Conservation (phyloP, 2,113 vertebrate genomes). For the Ptychochromis oligacanthus region DNA sequence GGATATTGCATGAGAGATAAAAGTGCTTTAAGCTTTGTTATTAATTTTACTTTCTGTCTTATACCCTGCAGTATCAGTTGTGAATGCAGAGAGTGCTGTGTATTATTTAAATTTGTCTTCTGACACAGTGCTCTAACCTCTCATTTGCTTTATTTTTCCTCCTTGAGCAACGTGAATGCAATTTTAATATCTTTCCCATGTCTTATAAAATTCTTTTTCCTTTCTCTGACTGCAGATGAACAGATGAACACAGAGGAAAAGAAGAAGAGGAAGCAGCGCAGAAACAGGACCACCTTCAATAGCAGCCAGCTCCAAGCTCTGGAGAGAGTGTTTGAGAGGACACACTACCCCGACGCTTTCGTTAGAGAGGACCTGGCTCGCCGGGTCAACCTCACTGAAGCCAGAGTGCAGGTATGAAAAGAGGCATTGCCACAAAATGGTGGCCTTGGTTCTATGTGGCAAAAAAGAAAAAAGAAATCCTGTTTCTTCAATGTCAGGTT, state of each 20-base stretch:
- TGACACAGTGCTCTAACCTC: neutral
- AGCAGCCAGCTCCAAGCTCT: constrained; percentile 97
- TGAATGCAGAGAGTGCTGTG: neutral
- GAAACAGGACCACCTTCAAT: constrained; percentile 98
- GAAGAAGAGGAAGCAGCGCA: constrained; percentile 96
- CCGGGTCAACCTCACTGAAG: constrained; percentile 96
- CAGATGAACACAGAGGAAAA: constrained; percentile 96
- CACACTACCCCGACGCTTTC: constrained; percentile 98
- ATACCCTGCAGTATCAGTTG: neutral
- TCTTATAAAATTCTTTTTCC: neutral
- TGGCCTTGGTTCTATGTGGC: neutral
- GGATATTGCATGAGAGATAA: too few species aligned
- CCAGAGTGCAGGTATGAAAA: constrained; percentile 90
- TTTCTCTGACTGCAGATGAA: constrained; percentile 82
- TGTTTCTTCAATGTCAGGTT: neutral
- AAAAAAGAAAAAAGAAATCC: neutral
- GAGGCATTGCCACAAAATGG: neutral
- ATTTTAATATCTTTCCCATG: neutral
- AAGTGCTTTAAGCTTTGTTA: neutral
- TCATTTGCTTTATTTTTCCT: neutral
- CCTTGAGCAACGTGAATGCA: neutral
- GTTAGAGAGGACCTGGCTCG: constrained; percentile 96
- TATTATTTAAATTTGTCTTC: neutral
- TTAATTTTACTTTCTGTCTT: neutral
- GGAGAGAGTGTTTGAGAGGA: constrained; percentile 96